Conservation (phyloP, 2,888 invertebrate genomes). For the Therioaphis trifolii region DNA sequence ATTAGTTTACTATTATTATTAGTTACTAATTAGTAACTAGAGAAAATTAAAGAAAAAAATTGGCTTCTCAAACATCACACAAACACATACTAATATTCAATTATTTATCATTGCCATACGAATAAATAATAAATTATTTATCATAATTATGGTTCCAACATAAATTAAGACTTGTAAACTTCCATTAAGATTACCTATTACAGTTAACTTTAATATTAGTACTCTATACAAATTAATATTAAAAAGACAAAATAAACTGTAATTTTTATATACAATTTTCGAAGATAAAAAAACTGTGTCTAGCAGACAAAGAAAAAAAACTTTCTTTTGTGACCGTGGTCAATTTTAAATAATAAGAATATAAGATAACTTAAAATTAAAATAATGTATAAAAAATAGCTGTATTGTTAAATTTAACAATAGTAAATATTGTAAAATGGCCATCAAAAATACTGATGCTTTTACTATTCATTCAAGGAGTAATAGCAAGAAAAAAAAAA, state of each 20-base stretch:
- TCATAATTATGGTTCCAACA: not conserved
- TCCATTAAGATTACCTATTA: not conserved
- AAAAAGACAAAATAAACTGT: not conserved
- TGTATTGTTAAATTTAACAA: slow-evolving; percentile 21
- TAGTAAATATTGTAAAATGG: not conserved
- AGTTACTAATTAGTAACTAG: too few relatives aligned
- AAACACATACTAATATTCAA: not conserved
- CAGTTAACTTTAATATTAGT: not conserved
- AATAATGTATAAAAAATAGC: slow-evolving; percentile 17
- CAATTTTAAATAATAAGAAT: not conserved
- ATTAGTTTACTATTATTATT: slow-evolving; percentile 11
- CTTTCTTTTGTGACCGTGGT: not conserved
- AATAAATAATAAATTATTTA: not conserved
- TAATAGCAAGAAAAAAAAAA: slow-evolving; percentile 1
- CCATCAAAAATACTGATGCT: slow-evolving; percentile 23
- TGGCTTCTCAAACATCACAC: slow-evolving; percentile 11
- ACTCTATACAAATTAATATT: not conserved
- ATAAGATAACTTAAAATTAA: slow-evolving; percentile 34
- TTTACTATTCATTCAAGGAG: not conserved
- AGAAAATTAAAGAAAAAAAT: slow-evolving; percentile 14
- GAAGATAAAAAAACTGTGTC: not conserved
- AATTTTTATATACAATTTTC: not conserved
- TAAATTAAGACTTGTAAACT: not conserved
- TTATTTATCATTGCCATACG: not conserved
- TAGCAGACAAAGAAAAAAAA: not conserved